Percentiles rank a stretch among this genome's conserved stretches.
These are phyloP conservation scores for Cryptocephalus primarius DNA, from an alignment of 2,888 invertebrate genomes.

Conservation along the genomic window DNA sequence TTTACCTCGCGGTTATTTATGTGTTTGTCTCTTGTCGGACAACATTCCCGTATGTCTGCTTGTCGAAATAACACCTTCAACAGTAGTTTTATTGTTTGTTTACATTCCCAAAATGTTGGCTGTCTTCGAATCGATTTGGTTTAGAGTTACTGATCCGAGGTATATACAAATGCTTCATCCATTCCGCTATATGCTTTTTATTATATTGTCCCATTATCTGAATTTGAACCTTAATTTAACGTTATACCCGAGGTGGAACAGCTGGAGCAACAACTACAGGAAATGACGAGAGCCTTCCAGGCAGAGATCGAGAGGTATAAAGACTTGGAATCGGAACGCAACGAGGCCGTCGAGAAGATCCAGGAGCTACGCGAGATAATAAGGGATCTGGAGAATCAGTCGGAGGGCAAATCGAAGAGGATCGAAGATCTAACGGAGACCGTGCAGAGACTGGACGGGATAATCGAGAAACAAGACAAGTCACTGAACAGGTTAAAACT, in stretches of 20 bases:
- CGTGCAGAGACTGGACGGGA: constrained; percentile 45
- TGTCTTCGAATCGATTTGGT: too few species aligned
- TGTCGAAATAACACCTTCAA: not conserved
- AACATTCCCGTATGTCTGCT: not conserved
- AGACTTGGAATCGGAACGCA: constrained; percentile 58
- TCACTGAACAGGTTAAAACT: not conserved
- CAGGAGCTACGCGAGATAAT: constrained; percentile 66
- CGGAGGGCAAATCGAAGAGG: constrained; percentile 53
- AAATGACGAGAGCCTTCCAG: constrained; percentile 50
- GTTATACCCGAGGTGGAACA: constrained; percentile 55
- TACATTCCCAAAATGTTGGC: too few species aligned
- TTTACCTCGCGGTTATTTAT: constrained; percentile 9
- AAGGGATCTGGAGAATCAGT: constrained; percentile 61
- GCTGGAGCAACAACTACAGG: constrained; percentile 63
- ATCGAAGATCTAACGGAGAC: constrained; percentile 44
- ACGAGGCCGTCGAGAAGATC: constrained; percentile 67
- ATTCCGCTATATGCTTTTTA: not conserved
- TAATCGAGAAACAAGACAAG: constrained; percentile 16
- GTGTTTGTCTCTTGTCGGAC: not conserved
- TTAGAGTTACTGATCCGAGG: too few species aligned
- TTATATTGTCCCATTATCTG: not conserved
- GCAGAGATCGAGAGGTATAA: constrained; percentile 52
- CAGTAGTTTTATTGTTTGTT: too few species aligned
- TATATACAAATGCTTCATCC: too few species aligned
- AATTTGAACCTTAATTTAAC: constrained; percentile 1